Conservation (phyloP, 2,888 invertebrate species). For the Agriotes lineatus region DNA sequence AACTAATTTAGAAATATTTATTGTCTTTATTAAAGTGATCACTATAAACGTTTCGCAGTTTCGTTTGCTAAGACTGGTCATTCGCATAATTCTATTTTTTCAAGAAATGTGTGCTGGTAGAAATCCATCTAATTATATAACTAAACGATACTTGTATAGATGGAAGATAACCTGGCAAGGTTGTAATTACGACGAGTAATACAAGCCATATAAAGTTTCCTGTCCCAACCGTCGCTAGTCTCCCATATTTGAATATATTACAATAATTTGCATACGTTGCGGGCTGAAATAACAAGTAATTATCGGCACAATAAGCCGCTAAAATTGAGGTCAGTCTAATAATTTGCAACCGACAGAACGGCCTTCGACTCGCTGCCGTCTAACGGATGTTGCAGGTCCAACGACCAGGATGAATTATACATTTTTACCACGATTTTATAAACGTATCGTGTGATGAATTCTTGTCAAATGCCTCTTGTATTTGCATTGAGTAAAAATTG, state of each 20-base stretch:
- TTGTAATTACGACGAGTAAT: neutral
- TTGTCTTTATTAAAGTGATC: no score
- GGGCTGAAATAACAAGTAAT: neutral
- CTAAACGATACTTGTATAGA: no score
- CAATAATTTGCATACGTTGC: slow-evolving; percentile 6
- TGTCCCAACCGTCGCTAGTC: neutral
- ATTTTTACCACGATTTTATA: no score
- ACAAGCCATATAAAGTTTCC: neutral
- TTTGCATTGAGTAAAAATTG: no score
- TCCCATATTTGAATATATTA: slow-evolving; percentile 4
- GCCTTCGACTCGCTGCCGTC: slow-evolving; percentile 18
- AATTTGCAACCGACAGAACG: slow-evolving; percentile 21
- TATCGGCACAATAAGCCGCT: slow-evolving; percentile 16
- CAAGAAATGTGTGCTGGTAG: no score
- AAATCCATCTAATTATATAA: no score
- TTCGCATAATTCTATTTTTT: no score
- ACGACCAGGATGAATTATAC: no score
- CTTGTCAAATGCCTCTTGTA: no score
- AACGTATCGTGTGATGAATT: slow-evolving; percentile 14
- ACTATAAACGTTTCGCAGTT: no score
- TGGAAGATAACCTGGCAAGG: neutral
- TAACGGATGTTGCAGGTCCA: slow-evolving; percentile 36
- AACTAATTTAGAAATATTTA: no score
- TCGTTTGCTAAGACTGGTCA: no score
- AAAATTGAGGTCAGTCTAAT: slow-evolving; percentile 23